These are phyloP conservation scores for Syngnathus rostellatus DNA, from an alignment of 2,797 vertebrate genomes.

Conservation along the genomic window DNA sequence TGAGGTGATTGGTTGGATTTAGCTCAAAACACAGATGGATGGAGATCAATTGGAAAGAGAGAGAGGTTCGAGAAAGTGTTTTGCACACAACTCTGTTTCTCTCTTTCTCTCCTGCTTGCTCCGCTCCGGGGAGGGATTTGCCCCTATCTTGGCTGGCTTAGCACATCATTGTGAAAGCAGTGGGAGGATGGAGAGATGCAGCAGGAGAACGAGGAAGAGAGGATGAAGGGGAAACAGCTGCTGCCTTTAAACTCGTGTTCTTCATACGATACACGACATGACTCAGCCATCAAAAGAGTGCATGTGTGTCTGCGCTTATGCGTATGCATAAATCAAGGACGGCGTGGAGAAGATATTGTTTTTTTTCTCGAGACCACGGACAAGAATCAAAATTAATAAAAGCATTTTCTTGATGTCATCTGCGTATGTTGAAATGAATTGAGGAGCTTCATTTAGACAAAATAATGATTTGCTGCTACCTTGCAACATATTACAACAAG, in stretches of 20 bases:
- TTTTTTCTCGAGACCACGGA: background rate
- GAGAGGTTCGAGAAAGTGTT: constrained; percentile 34
- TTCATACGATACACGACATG: constrained; percentile 61
- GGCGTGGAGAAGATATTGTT: background rate
- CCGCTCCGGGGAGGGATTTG: constrained; percentile 65
- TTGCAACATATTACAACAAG: too few species aligned
- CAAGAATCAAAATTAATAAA: too few species aligned
- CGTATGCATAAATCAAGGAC: constrained; percentile 10
- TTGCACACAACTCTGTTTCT: constrained; percentile 28
- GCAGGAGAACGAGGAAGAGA: constrained; percentile 39
- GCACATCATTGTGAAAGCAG: constrained; percentile 64
- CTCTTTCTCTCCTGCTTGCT: constrained; percentile 37
- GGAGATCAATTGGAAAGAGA: constrained; percentile 16
- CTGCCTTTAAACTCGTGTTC: constrained; percentile 60
- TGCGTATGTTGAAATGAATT: too few species aligned
- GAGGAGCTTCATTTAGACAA: too few species aligned
- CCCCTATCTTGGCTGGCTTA: constrained; percentile 65
- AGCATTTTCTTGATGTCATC: too few species aligned
- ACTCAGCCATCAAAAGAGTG: constrained; percentile 62
- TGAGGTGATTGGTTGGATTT: constrained; percentile 37
- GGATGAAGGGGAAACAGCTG: constrained; percentile 61
- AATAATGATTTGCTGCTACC: too few species aligned
- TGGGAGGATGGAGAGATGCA: constrained; percentile 62
- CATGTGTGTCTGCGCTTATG: constrained; percentile 15
- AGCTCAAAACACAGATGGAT: constrained; percentile 17